Base-by-base conservation (phyloP, 1,140 invertebrate species). In the Bombus superbus region DNA sequence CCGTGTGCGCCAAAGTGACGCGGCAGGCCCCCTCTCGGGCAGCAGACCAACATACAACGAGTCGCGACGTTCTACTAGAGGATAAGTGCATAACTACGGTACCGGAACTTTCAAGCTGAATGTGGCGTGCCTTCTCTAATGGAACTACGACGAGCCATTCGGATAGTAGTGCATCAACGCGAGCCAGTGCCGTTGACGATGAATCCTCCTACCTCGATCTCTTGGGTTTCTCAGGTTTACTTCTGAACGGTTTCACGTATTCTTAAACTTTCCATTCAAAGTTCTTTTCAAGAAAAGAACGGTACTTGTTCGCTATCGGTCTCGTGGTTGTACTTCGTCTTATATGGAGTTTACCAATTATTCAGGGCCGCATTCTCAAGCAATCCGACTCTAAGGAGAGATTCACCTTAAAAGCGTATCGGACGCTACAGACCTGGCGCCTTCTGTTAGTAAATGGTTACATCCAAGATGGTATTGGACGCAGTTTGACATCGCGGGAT, bases 391-490 rank as follows among this genome's bases (percentile, higher is more conserved):
- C 40, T 28, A 28, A 42, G 38, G 25, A 42, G 25, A 11, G 38
- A 42, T 73, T 42, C 42, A 15, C 40, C 44, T n/a, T 10, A 28
- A 47, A 73, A 2, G 11, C 40, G 42, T n/a, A n/a, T n/a, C 42
- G 72, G 42, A 15, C 72, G 28, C n/a, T 32, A 74, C 44, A 13
- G 44, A 44, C n/a, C 72, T 74, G 28, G 28, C 72, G 35, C 44
- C 72, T n/a, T 74, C 72, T 53, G 18, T 13, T 44, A 15, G 11
- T 47, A 71, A 71, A 42, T 71, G 38, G 69, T 13, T 28, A 42
- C 42, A n/a, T n/a, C n/a, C n/a, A n/a, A n/a, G n/a, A 32, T 95
- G 96, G 96, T 97, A 96, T 97, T 97, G 96, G 96, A 96, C 95
- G 90, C 94, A 92, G 90, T 91, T 79, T 89, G 86, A 90, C 87